phyloP scores from a whole-genome alignment of 2,888 invertebrate genomes.

The Rhagophthalmus giganteus region DNA sequence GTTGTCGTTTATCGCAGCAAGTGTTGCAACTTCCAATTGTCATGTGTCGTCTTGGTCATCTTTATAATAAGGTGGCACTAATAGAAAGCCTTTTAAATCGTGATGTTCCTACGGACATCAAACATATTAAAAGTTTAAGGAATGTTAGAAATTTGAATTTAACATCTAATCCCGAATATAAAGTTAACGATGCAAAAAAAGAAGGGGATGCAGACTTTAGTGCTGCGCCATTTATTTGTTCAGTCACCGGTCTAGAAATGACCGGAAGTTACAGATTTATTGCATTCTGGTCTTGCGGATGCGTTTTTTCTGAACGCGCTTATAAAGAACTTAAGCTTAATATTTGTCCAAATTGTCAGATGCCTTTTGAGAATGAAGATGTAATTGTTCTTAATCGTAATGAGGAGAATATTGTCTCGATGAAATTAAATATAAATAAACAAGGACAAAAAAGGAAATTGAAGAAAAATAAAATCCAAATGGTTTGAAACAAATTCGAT shows the following conservation, averaged over 20 bases:
- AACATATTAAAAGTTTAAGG: constrained; percentile 75
- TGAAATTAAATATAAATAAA: constrained; percentile 67
- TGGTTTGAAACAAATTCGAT: no score
- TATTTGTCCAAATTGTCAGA: constrained; percentile 70
- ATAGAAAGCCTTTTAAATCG: constrained; percentile 90
- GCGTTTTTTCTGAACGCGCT: constrained; percentile 94
- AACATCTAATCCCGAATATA: constrained; percentile 81
- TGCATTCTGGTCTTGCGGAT: constrained; percentile 91
- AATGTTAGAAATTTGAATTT: constrained; percentile 87
- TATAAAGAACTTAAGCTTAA: constrained; percentile 82
- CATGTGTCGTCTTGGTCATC: constrained; percentile 85
- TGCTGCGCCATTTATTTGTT: constrained; percentile 88
- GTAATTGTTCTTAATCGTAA: constrained; percentile 84
- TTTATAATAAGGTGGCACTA: constrained; percentile 93
- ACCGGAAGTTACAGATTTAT: constrained; percentile 88
- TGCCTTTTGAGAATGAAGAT: constrained; percentile 75
- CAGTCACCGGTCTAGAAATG: constrained; percentile 93
- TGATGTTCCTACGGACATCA: constrained; percentile 70
- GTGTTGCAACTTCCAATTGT: constrained; percentile 86
- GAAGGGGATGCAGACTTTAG: constrained; percentile 75
- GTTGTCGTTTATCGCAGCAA: constrained; percentile 90
- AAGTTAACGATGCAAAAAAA: constrained; percentile 71
- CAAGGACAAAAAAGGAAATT: constrained; percentile 65
- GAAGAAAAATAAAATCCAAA: no score
- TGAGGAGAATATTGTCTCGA: constrained; percentile 72